These are phyloP conservation scores for Sclerurus mexicanus DNA, from an alignment of 2,113 vertebrate species.

Conservation along the genomic window DNA sequence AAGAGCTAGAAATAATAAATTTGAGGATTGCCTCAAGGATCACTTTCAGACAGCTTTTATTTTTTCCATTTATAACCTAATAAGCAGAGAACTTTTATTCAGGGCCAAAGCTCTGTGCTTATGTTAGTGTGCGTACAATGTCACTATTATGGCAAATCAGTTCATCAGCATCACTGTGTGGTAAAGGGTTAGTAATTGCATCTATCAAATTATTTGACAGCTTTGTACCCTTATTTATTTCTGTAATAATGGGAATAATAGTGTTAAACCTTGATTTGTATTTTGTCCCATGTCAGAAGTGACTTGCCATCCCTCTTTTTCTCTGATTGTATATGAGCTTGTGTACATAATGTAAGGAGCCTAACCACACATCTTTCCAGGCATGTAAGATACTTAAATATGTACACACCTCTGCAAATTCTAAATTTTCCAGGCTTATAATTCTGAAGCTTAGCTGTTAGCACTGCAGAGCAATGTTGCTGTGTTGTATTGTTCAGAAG, in stretches of 20 bases:
- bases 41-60: neutral
- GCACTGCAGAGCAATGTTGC: neutral
- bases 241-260: neutral
- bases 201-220: neutral
- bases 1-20: conserved; percentile 19
- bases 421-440: neutral
- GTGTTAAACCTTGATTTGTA: neutral
- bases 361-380: neutral
- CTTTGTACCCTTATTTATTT: neutral
- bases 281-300: neutral
- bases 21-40: neutral
- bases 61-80: conserved; percentile 38
- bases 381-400: neutral
- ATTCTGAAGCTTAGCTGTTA: neutral
- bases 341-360: neutral
- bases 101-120: conserved; percentile 2
- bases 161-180: neutral
- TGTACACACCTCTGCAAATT: neutral
- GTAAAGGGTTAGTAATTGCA: neutral
- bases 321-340: neutral
- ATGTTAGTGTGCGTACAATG: neutral
- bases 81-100: neutral
- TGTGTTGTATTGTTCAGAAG: neutral
- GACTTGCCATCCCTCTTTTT: neutral
- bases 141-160: neutral